Percentiles rank a stretch among this genome's conserved stretches.
phyloP scores from a whole-genome alignment of 2,113 vertebrate species.

The Archilochus colubris region DNA sequence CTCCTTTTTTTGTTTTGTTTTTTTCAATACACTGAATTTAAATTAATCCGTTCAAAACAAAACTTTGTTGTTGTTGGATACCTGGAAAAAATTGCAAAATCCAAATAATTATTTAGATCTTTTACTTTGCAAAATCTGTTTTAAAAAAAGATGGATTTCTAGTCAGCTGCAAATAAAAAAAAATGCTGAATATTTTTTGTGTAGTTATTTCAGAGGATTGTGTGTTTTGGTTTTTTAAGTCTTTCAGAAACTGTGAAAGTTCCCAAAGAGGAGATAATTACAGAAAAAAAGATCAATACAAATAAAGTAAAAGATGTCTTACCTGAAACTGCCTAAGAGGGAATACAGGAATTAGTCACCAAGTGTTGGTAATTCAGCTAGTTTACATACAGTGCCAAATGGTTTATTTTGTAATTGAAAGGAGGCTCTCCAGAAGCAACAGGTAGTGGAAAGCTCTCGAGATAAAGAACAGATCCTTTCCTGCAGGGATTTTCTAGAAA shows the following conservation, averaged over 20 bases:
- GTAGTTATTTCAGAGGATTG: background rate
- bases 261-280: background rate
- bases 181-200: background rate
- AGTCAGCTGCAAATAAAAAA: background rate
- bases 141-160: background rate
- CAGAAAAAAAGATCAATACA: background rate
- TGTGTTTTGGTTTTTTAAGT: background rate
- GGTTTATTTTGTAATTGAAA: background rate
- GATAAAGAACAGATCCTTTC: background rate
- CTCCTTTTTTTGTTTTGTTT: no score
- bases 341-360: background rate
- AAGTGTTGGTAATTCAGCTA: background rate
- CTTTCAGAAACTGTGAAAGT: background rate
- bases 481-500: background rate
- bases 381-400: background rate
- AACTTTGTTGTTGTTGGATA: background rate
- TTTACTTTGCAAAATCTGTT: background rate
- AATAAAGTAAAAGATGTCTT: background rate
- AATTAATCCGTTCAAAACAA: background rate
- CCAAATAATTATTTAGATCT: background rate
- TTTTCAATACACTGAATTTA: background rate
- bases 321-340: background rate
- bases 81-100: background rate
- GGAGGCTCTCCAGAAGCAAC: background rate
- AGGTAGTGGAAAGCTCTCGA: background rate